Base-by-base conservation (phyloP, 53 echinoderm and acorn worm species). In the Arbacia lixula region DNA sequence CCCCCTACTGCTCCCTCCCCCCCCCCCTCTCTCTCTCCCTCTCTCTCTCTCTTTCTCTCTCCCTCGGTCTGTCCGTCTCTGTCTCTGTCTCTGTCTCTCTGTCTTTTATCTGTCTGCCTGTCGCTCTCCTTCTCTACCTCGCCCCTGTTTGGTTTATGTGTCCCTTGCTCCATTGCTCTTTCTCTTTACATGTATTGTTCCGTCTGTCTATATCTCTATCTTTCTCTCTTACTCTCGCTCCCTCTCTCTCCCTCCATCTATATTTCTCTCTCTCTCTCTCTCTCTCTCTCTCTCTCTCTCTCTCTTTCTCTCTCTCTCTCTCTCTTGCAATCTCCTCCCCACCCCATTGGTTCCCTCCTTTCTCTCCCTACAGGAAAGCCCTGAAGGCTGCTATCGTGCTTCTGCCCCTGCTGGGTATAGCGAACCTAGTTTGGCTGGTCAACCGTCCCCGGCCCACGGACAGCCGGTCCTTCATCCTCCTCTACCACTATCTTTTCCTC, bases 381-480 rank as follows among this genome's bases (percentile, higher is more conserved):
- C 78, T 89, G 20, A 96, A 96, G 39, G 96, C 96, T 17, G 89
- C 93, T 1, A 83, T 93, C 34, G 96, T 96, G 30, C 84, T 96
- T 37, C 89, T 93, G 12, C 96, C 96, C 1, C 90, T 96, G 17
- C 84, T 96, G 8, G 96, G 96, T 26, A 87, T 93, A 29, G 91
- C 87, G 19, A 96, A 96, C 63, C 80, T 96, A n/a, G 86, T 93
- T 19, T 96, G 91, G 89, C 60, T 96, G 29, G 36, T 91, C 10
- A 83, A 86, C 1, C 5, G 35, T 14, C 84, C 96, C 3, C 42
- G 64, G 3, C 25, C 82, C 0, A 30, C 43, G 3, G 69, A 91
- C 56, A 31, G 50, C 6, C 42, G 29, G 3, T 40, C 50, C 50
- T 93, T 83, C 83, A 49, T 93, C 53, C 72, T 84, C 65, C 26